phyloP scores from a whole-genome alignment of 2,888 invertebrate genomes.

The Nomada fucata region DNA sequence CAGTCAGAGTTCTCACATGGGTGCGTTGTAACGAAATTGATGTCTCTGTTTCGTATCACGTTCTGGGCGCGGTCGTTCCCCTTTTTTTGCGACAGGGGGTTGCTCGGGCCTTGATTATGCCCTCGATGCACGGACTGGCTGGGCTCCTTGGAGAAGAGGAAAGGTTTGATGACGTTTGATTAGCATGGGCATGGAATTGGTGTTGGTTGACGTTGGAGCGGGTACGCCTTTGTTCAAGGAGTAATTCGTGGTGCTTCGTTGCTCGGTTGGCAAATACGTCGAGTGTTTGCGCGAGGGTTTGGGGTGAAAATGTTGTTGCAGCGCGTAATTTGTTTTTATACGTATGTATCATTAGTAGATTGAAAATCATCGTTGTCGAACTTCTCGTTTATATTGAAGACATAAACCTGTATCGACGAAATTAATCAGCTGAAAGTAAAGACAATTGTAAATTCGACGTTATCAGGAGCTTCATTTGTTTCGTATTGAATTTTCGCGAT shows the following conservation, averaged over 20 bases:
- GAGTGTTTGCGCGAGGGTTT: neutral
- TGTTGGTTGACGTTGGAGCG: neutral
- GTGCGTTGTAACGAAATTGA: constrained; percentile 75
- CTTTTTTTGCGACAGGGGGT: constrained; percentile 37
- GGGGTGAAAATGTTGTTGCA: neutral
- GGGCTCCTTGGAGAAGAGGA: neutral
- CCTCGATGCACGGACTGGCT: constrained; percentile 25
- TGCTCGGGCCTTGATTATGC: constrained; percentile 57
- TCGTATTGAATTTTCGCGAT: too few species aligned
- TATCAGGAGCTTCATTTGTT: too few species aligned
- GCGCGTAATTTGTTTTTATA: too few species aligned
- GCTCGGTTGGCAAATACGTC: neutral
- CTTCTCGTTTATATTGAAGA: too few species aligned
- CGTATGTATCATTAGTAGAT: too few species aligned
- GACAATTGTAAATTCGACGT: too few species aligned
- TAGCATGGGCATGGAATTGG: neutral
- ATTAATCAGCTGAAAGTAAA: too few species aligned
- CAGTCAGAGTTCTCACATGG: constrained; percentile 75
- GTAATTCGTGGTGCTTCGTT: neutral
- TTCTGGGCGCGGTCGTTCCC: constrained; percentile 56
- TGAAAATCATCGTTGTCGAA: too few species aligned
- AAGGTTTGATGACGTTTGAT: constrained; percentile 27
- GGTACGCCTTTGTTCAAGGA: neutral
- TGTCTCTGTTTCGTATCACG: constrained; percentile 77
- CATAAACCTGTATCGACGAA: too few species aligned